Evolutionary conservation across 2,888 invertebrate genomes (phyloP), one percentile per base, ranked within the genome.

Genomic region (Syrphus vitripennis): DNA sequence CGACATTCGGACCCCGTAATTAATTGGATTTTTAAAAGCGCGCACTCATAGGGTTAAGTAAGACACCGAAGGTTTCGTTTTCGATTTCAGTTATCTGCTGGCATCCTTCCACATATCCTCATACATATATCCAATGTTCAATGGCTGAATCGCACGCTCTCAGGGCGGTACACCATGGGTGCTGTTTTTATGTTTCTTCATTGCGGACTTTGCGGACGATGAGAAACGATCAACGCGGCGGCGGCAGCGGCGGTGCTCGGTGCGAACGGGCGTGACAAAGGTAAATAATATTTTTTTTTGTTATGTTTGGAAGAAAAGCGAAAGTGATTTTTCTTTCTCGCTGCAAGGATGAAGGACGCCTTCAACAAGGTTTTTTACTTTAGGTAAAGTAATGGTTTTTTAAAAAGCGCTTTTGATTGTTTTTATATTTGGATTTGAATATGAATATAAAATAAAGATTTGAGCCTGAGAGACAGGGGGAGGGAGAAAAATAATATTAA

Each of bases 1-100:
- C 72, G 77, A 72, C 82, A 77, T 82, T 71, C 82, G 34, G 71
- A 82, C 77, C 50, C 50, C 21, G 53, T 83, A 83, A 78, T 78
- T 83, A 83, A 83, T 83, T 83, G 82, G 78, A 72, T 72, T 77
- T 83, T 50, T 71, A 57, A 42, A 63, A 42, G 61, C 70, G 59
- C 53, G 61, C 59, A 12, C 40, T 37, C 5, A 50, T 50, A 40
- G 19, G 57, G 65, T 63, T 63, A 79, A 71, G 63, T 63, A 59
- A 67, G 79, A 67, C n/a, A 37, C 37, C 42, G 79, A 72, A 72
- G 79, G 78, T 72, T 72, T 72, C 65, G 65, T 79, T 65, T 67
- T 72, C 65, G 57, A 31, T 79, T 67, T 72, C 24, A 67, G 65
- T 67, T 67, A 42, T 26, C 26, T 16, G 10, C 29, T 5, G n/a